Conservation (phyloP, 2,797 vertebrate genomes). For the Oceanodroma leucorhoa region DNA sequence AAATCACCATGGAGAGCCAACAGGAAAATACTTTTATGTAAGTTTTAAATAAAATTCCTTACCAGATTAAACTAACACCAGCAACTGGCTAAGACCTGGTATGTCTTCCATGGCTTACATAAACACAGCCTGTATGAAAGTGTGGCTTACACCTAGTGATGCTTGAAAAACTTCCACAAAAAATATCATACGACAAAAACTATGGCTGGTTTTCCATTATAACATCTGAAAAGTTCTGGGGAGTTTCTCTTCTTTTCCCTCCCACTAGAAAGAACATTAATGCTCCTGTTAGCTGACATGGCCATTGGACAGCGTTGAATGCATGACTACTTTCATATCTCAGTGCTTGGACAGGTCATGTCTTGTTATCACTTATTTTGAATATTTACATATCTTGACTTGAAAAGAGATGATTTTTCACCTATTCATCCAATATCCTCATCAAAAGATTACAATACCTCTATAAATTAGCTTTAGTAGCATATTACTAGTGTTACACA, state of each 20-base stretch:
- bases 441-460: background rate
- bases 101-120: background rate
- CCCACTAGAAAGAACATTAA: background rate
- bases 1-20: background rate
- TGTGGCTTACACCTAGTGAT: background rate
- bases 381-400: background rate
- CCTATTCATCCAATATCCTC: background rate
- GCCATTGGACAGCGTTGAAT: background rate
- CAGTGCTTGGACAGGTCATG: background rate
- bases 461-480: background rate
- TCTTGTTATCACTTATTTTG: background rate
- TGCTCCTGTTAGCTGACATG: background rate
- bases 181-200: background rate
- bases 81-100: background rate
- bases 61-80: background rate
- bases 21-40: background rate
- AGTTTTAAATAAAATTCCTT: background rate
- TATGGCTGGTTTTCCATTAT: background rate
- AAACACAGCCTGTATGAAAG: background rate
- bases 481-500: background rate
- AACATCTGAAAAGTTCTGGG: background rate
- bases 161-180: background rate
- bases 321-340: background rate
- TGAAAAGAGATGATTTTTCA: background rate
- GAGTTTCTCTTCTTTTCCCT: background rate